Base-by-base conservation (phyloP, 2,113 vertebrate genomes). In the Alligator mississippiensis region DNA sequence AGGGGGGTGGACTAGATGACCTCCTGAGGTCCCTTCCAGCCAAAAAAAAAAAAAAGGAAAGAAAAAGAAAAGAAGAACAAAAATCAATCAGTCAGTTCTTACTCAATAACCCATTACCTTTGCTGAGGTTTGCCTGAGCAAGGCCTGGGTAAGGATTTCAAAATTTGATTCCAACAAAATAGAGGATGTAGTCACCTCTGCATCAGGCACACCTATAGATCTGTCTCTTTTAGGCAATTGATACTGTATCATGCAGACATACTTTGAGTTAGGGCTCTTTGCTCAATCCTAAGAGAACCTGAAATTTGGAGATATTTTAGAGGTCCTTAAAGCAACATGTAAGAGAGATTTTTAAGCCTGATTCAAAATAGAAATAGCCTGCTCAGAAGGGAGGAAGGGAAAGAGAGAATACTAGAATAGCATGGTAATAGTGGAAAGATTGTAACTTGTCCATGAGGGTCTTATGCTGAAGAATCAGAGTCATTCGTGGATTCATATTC, bases 261-360 rank as follows among this genome's bases (percentile, higher is more conserved):
- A 72, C 63, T 30, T 92, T 79, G 80, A 38, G 5, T 78, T 82
- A 79, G 47, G 76, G 54, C 94, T 34, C 64, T 88, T 91, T 91
- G 5, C 63, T 85, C 57, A 24, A 62, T 63, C 18, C 21, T 77
- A 66, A 94, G 47, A 12, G 70, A 74, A 24, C 12, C 21, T 47
- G 34, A 74, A 22, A 14, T 88, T 85, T 30, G 66, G 64, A 84
- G 25, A 24, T 34, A 84, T 90, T 97, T 94, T 83, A 80, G 81
- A 90, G 87, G 9, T 74, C 61, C 28, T 89, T 27, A 74, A 28
- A 27, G 47, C 47, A 19, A 47, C 30, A 74, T 89, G 90, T 81
- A 70, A 5, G 1, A 9, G 66, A 38, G 12, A 21, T 81, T 90
- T 95, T 83, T 81, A 90, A 80, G 30, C 60, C 68, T 80, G 84